Conservation (phyloP, 2,888 invertebrate species). For the Eilema griseolum region DNA sequence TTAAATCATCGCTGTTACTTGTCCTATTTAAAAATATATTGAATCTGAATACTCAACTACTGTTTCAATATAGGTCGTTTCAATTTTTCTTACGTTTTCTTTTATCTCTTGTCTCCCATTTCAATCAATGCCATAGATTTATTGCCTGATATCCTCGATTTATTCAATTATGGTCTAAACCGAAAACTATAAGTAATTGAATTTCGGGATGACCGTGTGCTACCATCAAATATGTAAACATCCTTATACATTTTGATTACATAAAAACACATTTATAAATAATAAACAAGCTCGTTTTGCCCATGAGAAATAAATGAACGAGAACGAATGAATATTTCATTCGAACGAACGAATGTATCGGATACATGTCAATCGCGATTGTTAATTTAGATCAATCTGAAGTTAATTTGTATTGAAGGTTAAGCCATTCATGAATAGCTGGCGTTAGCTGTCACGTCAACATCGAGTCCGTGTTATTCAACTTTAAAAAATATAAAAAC, state of each 20-base stretch:
- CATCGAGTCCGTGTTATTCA: no score
- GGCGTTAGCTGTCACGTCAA: no score
- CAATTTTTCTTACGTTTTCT: no score
- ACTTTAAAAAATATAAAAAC: no score
- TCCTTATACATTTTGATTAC: not conserved
- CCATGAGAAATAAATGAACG: slow-evolving; percentile 40
- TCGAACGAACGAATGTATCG: slow-evolving; percentile 32
- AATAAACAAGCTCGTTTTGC: slow-evolving; percentile 24
- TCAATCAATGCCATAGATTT: not conserved
- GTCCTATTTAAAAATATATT: no score
- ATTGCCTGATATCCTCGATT: no score
- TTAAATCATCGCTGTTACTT: no score
- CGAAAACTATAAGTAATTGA: no score
- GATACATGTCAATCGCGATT: slow-evolving; percentile 32
- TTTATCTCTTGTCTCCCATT: not conserved
- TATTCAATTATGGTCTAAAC: no score
- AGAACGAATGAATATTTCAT: slow-evolving; percentile 44
- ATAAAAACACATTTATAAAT: slow-evolving; percentile 15
- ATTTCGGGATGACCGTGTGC: not conserved
- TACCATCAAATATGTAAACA: not conserved
- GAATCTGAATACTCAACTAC: no score
- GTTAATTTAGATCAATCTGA: not conserved
- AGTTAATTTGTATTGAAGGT: slow-evolving; percentile 14
- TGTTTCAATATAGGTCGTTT: no score
- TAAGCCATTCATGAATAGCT: slow-evolving; percentile 3